A percentile compares a stretch with the other conserved stretches of the same genome.
Conservation (phyloP, 2,113 vertebrate genomes). For the Catharus fuscescens region DNA sequence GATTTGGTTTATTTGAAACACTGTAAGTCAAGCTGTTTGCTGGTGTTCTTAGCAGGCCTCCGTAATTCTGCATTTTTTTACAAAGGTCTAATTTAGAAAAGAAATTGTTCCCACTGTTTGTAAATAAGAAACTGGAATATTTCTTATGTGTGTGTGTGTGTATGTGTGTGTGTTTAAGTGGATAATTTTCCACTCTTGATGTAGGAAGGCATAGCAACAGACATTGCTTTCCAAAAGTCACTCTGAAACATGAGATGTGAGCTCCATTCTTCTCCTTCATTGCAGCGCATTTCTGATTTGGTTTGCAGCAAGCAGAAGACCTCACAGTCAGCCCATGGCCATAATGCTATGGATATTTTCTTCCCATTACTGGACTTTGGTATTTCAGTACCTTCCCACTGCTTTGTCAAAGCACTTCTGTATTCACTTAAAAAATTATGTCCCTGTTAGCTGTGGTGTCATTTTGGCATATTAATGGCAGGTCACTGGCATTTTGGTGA, state of each 20-base stretch:
- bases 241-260: neutral
- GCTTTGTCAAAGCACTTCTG: neutral
- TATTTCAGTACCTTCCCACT: neutral
- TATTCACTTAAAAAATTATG: neutral
- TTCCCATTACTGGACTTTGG: neutral
- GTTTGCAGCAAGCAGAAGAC: neutral
- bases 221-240: neutral
- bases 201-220: accelerated
- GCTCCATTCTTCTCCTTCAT: neutral
- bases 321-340: neutral
- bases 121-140: slow-evolving; percentile 16
- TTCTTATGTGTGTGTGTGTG: neutral
- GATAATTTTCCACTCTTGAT: neutral
- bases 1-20: slow-evolving; percentile 31
- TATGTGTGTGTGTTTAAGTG: neutral
- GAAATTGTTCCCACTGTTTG: neutral
- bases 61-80: slow-evolving; percentile 22
- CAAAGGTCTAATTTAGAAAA: neutral
- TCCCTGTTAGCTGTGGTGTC: neutral
- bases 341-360: neutral
- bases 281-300: neutral
- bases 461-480: neutral
- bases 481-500: neutral
- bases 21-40: slow-evolving; percentile 8
- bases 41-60: neutral